These are phyloP conservation scores for Crematogaster levior DNA, from an alignment of 2,888 invertebrate species.

Conservation along the genomic window DNA sequence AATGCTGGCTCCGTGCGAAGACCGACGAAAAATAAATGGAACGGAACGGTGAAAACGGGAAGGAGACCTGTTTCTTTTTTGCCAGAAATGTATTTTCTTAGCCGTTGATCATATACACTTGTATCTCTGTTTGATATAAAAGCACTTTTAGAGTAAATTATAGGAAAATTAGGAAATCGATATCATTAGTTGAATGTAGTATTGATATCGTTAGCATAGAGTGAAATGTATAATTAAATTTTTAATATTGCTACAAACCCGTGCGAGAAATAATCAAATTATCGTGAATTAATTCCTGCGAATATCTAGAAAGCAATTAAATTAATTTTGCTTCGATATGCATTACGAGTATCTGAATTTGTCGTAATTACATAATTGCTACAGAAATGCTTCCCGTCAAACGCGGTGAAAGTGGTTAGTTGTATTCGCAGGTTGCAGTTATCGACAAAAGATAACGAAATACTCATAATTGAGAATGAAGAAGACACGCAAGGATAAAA, in stretches of 20 bases:
- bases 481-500: conserved; percentile 57
- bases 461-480: conserved; percentile 52
- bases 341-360: conserved; percentile 40
- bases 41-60: conserved; percentile 44
- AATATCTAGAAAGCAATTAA: conserved; percentile 36
- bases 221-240: conserved; percentile 13
- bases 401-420: conserved; percentile 27
- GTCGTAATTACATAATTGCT: conserved; percentile 37
- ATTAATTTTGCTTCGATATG: conserved; percentile 34
- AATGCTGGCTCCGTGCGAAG: conserved; percentile 73
- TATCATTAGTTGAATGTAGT: not conserved
- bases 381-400: conserved; percentile 31
- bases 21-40: conserved; percentile 71
- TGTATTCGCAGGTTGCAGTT: conserved; percentile 8
- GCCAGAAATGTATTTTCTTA: conserved; percentile 68
- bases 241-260: conserved; percentile 14
- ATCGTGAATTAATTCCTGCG: conserved; percentile 29
- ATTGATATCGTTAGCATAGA: conserved; percentile 11
- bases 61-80: conserved; percentile 55
- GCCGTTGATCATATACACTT: conserved; percentile 1
- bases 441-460: conserved; percentile 40
- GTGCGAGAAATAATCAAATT: conserved; percentile 38
- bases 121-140: not conserved
- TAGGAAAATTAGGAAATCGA: conserved; percentile 14
- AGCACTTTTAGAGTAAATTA: conserved; percentile 12